Conservation (phyloP, 1,140 invertebrate species). For the Eufriesea mexicana region DNA sequence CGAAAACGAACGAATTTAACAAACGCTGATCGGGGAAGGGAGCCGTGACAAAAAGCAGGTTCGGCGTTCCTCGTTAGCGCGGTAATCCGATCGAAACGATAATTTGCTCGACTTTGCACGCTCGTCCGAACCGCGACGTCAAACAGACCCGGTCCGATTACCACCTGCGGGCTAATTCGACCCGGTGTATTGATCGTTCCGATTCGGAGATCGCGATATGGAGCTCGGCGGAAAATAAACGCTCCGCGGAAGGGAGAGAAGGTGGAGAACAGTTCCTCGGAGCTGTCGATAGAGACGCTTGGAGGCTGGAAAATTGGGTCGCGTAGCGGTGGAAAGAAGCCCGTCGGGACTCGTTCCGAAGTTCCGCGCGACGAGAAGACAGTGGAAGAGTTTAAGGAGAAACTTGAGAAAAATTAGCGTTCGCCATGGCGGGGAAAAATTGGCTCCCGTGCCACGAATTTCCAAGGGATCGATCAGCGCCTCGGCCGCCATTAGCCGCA, state of each 20-base stretch:
- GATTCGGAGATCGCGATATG: not conserved
- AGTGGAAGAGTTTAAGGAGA: constrained; percentile 28
- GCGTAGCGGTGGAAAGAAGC: constrained; percentile 25
- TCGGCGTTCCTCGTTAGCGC: constrained; percentile 1
- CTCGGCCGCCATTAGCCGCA: not conserved
- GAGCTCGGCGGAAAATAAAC: not conserved
- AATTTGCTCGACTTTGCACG: constrained; percentile 36
- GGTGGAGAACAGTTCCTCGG: not conserved
- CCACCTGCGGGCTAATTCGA: constrained; percentile 25
- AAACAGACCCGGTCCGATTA: constrained; percentile 33
- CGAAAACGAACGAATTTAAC: constrained; percentile 10
- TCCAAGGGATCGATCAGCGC: not conserved
- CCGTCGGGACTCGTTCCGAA: constrained; percentile 39
- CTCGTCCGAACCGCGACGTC: constrained; percentile 13
- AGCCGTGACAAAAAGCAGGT: not conserved
- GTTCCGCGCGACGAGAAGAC: constrained; percentile 22
- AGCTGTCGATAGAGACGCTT: constrained; percentile 31
- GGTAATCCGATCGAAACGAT: constrained; percentile 31
- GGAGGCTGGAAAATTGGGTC: constrained; percentile 35
- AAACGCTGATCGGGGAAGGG: not conserved
- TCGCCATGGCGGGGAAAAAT: not conserved
- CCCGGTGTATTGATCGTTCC: not conserved
- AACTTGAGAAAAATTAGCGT: constrained; percentile 32
- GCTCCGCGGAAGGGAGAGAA: not conserved
- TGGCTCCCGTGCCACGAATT: not conserved